Conservation (phyloP, 2,113 vertebrate genomes). For the Hypocryptadius cinnamomeus region DNA sequence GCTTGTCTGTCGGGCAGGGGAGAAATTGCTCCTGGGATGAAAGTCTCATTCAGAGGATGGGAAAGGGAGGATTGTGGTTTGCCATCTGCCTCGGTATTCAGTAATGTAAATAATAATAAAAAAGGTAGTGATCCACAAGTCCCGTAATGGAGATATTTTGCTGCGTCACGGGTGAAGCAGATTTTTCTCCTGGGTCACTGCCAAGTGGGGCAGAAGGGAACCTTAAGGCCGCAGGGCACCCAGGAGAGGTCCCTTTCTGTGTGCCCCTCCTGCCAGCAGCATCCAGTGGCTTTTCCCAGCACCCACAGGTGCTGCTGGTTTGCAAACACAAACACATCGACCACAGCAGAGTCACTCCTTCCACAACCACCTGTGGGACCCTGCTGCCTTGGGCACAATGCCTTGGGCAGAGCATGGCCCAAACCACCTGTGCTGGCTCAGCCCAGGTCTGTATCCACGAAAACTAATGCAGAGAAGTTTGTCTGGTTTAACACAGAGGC, state of each 20-base stretch:
- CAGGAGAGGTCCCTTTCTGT: neutral
- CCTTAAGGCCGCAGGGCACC: neutral
- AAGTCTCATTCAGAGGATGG: neutral
- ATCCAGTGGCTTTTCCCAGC: neutral
- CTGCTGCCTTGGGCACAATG: neutral
- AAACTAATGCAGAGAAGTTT: neutral
- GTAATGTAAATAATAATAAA: neutral
- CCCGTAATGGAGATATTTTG: neutral
- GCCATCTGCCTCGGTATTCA: neutral
- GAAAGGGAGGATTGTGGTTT: neutral
- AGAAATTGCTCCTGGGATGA: neutral
- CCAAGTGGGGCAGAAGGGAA: neutral
- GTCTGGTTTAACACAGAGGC: neutral
- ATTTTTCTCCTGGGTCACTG: neutral
- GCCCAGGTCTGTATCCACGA: neutral
- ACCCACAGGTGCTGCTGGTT: accelerated
- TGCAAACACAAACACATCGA: neutral
- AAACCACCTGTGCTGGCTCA: neutral
- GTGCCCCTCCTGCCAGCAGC: neutral
- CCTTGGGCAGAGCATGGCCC: too few species aligned
- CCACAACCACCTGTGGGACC: neutral
- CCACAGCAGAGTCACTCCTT: neutral
- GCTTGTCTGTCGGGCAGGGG: neutral
- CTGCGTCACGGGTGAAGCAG: accelerated
- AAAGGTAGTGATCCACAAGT: neutral